phyloP scores from a whole-genome alignment of 2,888 invertebrate genomes.

The Ceraclea dissimilis region DNA sequence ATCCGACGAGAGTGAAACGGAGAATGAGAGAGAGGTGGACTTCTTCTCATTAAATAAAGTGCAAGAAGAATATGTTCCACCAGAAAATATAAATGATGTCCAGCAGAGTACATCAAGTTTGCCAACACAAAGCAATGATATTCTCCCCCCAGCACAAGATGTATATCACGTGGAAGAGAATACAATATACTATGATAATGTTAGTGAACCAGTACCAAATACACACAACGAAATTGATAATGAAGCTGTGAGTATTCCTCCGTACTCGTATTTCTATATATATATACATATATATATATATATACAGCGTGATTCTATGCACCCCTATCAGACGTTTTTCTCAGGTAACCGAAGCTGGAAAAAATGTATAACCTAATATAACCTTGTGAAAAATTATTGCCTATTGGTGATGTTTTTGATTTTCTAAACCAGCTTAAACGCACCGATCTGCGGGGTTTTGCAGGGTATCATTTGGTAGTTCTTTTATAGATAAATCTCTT shows the following conservation, averaged over 20 bases:
- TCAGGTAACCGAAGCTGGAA: too few species aligned
- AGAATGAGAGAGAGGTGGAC: constrained; percentile 34
- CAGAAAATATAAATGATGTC: neutral
- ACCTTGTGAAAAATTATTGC: too few species aligned
- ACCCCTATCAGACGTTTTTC: too few species aligned
- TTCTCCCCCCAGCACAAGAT: neutral
- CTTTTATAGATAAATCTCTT: too few species aligned
- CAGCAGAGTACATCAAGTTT: neutral
- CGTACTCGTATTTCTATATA: too few species aligned
- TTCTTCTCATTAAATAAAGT: constrained; percentile 28
- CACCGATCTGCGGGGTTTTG: too few species aligned
- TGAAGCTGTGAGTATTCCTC: constrained; percentile 33
- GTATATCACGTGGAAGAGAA: neutral
- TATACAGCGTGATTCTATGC: too few species aligned
- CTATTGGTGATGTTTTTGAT: too few species aligned
- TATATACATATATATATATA: too few species aligned
- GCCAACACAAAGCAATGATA: constrained; percentile 1
- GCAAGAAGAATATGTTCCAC: neutral
- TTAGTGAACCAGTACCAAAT: neutral
- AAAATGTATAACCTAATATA: too few species aligned
- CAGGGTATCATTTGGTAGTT: too few species aligned
- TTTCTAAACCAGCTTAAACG: too few species aligned
- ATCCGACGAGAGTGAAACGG: constrained; percentile 35
- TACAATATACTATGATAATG: neutral
- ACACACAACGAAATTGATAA: constrained; percentile 40